Evolutionary conservation across 2,113 vertebrate genomes (phyloP).

Genomic region (Brachirus orientalis): DNA sequence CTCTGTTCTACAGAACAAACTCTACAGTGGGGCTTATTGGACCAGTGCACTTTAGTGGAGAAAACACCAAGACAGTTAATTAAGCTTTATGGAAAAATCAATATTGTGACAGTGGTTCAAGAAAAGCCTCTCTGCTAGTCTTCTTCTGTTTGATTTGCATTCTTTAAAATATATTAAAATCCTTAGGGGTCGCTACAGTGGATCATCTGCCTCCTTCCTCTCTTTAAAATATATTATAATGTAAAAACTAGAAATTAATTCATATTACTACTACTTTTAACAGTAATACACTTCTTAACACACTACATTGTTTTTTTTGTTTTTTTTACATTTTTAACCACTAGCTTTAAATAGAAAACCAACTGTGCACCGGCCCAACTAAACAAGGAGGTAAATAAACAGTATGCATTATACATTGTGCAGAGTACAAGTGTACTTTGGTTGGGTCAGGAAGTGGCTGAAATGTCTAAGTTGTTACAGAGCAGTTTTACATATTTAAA

Average conservation of each 20-base stretch:
- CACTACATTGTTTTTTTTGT: neutral
- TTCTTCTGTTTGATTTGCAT: constrained; percentile 8
- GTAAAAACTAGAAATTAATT: neutral
- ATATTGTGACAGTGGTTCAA: constrained; percentile 63
- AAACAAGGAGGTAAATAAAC: constrained; percentile 40
- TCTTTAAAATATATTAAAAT: too few relatives aligned
- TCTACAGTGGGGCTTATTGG: constrained; percentile 54
- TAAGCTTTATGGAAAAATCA: constrained; percentile 66
- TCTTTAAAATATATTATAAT: constrained; percentile 6
- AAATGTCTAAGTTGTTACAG: neutral
- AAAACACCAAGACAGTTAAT: constrained; percentile 67
- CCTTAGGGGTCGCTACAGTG: too few relatives aligned
- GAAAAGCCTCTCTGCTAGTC: constrained; percentile 32
- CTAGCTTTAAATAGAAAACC: constrained; percentile 49
- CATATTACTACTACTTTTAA: neutral
- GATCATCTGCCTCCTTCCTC: too few relatives aligned
- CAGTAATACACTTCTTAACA: neutral
- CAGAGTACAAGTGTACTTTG: constrained; percentile 25
- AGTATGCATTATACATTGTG: constrained; percentile 64
- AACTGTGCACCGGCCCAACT: constrained; percentile 26
- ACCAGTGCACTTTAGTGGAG: constrained; percentile 54
- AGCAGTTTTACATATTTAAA: constrained; percentile 7
- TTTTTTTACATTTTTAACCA: constrained; percentile 20
- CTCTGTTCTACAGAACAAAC: constrained; percentile 46
- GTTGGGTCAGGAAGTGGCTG: neutral